Evolutionary conservation across 2,113 vertebrate species (phyloP).

Genomic region (Cisticola juncidis): DNA sequence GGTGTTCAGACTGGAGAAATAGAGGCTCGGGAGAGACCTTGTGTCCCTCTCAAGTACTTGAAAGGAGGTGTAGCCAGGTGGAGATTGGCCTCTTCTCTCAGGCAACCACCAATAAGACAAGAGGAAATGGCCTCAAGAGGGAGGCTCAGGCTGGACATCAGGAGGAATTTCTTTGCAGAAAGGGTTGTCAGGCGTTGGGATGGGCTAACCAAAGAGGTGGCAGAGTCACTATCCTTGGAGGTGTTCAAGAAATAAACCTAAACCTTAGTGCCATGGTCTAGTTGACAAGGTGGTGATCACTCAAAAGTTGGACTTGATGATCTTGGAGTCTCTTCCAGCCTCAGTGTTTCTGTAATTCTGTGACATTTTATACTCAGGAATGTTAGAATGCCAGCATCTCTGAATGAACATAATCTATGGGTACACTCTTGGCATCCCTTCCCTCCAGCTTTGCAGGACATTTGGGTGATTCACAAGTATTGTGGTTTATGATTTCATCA

Average conservation of each 20-base stretch:
- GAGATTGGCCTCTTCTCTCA: background rate
- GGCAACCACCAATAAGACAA: background rate
- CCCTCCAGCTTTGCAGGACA: background rate
- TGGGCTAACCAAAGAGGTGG: background rate
- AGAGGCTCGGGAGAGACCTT: background rate
- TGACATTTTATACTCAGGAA: background rate
- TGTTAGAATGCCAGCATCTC: background rate
- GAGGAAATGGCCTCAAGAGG: background rate
- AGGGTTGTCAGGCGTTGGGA: background rate
- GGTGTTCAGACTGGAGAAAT: background rate
- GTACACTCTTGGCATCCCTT: background rate
- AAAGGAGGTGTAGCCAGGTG: background rate
- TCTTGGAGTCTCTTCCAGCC: background rate
- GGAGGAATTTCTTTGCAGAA: background rate
- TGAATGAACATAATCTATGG: background rate
- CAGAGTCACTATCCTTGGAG: too few relatives aligned
- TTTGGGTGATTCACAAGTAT: background rate
- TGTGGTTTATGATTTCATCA: background rate
- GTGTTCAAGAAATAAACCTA: background rate
- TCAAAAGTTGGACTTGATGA: background rate
- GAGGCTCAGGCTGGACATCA: background rate
- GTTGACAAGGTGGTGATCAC: background rate
- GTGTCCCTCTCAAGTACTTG: accelerated
- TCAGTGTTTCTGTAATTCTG: background rate
- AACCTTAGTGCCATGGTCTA: background rate